Percentiles rank a stretch among this genome's conserved stretches.
These are phyloP conservation scores for Sphenodon punctatus DNA, from an alignment of 2,797 vertebrate species.

Conservation along the genomic window DNA sequence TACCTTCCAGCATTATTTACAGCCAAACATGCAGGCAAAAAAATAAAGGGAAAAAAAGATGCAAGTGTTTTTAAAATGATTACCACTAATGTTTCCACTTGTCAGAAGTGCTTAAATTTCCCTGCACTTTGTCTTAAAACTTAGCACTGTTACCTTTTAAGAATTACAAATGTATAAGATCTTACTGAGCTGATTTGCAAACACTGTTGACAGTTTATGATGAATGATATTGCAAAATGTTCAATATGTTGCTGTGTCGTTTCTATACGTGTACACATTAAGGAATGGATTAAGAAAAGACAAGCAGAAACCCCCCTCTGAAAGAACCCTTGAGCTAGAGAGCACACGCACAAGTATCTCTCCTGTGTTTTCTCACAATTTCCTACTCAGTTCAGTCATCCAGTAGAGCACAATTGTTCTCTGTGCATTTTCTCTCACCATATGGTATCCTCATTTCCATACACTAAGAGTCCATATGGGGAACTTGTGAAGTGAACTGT, in stretches of 20 bases:
- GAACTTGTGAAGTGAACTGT: slow-evolving; percentile 86
- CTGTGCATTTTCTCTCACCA: slow-evolving; percentile 80
- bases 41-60: too few species aligned
- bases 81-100: slow-evolving; percentile 80
- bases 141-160: slow-evolving; percentile 81
- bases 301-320: slow-evolving; percentile 49
- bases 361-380: slow-evolving; percentile 63
- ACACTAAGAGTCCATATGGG: slow-evolving; percentile 86
- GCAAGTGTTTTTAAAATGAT: slow-evolving; percentile 80
- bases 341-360: slow-evolving; percentile 63
- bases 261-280: slow-evolving; percentile 67
- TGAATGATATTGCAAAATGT: slow-evolving; percentile 77
- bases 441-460: slow-evolving; percentile 85
- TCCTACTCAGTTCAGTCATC: slow-evolving; percentile 72
- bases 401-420: slow-evolving; percentile 80
- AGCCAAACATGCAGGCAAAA: slow-evolving; percentile 76
- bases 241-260: slow-evolving; percentile 77
- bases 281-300: slow-evolving; percentile 73
- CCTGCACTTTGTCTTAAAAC: slow-evolving; percentile 82
- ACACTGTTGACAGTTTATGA: slow-evolving; percentile 80
- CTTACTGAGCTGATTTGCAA: slow-evolving; percentile 79
- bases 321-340: slow-evolving; percentile 71
- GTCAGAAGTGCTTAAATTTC: slow-evolving; percentile 80
- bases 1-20: slow-evolving; percentile 76
- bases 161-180: slow-evolving; percentile 78